These are phyloP conservation scores for Monopterus albus DNA, from an alignment of 2,113 vertebrate species.

Conservation along the genomic window DNA sequence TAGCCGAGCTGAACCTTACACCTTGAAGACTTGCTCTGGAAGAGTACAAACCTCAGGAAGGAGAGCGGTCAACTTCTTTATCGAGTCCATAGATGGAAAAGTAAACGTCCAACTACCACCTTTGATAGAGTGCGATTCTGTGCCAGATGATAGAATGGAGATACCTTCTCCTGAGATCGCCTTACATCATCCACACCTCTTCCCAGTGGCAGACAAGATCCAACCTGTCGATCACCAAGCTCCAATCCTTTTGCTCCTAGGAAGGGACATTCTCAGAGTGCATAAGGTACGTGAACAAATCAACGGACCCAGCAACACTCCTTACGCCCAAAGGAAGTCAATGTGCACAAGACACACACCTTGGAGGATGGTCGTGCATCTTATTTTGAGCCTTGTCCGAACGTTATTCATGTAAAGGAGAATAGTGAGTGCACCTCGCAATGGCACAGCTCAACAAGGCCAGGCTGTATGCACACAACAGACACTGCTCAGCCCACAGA, in stretches of 20 bases:
- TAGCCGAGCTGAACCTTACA: too few species aligned
- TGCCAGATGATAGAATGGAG: slow-evolving; percentile 3
- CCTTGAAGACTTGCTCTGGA: too few species aligned
- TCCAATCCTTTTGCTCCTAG: slow-evolving; percentile 3
- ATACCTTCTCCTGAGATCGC: not conserved
- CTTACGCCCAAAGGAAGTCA: too few species aligned
- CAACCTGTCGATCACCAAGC: not conserved
- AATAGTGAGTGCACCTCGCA: too few species aligned
- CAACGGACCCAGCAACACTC: not conserved
- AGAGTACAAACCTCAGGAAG: too few species aligned
- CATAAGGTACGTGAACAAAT: slow-evolving; percentile 21
- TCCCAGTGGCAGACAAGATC: not conserved
- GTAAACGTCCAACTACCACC: too few species aligned
- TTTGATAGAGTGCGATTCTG: not conserved
- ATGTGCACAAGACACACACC: not conserved
- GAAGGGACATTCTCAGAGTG: slow-evolving; percentile 8
- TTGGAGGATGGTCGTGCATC: not conserved
- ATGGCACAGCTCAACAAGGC: too few species aligned
- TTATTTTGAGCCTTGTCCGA: slow-evolving; percentile 7
- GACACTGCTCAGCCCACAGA: too few species aligned
- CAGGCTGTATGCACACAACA: too few species aligned
- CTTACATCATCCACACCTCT: not conserved
- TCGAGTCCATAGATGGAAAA: too few species aligned
- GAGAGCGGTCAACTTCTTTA: too few species aligned
- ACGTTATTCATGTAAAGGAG: slow-evolving; percentile 23